A percentile compares a stretch with the other conserved stretches of the same genome.
phyloP scores from a whole-genome alignment of 2,888 invertebrate species.

The Tromatobia lineatoria region DNA sequence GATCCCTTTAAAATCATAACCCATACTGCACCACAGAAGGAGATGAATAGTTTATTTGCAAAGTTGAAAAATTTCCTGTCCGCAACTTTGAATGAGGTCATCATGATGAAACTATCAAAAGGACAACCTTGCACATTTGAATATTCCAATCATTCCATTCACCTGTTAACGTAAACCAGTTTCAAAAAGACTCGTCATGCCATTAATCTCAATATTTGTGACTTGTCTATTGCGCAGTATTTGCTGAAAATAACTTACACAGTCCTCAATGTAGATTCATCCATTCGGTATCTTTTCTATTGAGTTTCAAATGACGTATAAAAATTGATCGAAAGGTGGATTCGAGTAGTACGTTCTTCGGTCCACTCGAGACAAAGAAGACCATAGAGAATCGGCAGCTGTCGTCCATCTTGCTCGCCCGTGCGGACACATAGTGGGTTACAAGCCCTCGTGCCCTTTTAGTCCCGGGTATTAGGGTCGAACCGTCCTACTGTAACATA shows the following conservation, averaged over 20 bases:
- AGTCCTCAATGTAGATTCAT: background rate
- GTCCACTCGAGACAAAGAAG: constrained; percentile 62
- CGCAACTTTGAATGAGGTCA: too few relatives aligned
- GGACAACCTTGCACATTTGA: too few relatives aligned
- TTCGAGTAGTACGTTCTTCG: constrained; percentile 20
- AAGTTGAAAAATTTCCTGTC: too few relatives aligned
- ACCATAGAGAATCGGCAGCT: constrained; percentile 58
- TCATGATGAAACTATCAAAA: too few relatives aligned
- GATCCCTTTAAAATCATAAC: too few relatives aligned
- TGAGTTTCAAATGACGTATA: background rate
- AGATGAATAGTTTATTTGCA: too few relatives aligned
- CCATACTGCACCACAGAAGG: too few relatives aligned
- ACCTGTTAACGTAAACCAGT: too few relatives aligned
- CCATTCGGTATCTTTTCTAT: background rate
- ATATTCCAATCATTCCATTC: too few relatives aligned
- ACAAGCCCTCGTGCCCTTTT: constrained; percentile 47
- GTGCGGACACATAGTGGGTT: constrained; percentile 58
- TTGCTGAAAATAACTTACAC: background rate
- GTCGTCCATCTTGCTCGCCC: constrained; percentile 67
- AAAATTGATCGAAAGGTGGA: background rate
- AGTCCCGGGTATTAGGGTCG: constrained; percentile 49
- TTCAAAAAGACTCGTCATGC: too few relatives aligned
- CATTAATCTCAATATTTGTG: too few relatives aligned
- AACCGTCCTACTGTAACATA: constrained; percentile 12
- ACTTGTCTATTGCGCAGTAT: too few relatives aligned